Percentiles rank a stretch among this genome's conserved stretches.
Evolutionary conservation across 2,113 vertebrate species (phyloP).

Genomic region (Dolichallabes microphthalmus): DNA sequence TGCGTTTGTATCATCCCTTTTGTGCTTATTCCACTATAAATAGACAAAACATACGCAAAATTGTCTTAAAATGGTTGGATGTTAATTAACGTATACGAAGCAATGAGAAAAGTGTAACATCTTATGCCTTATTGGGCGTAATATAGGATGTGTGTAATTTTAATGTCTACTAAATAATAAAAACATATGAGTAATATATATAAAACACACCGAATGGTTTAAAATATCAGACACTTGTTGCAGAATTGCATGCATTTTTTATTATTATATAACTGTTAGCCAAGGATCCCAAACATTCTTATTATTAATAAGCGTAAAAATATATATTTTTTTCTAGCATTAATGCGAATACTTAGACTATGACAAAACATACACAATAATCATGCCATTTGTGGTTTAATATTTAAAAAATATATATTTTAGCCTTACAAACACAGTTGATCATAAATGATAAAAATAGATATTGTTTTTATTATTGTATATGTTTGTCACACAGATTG

Average conservation of each 20-base stretch:
- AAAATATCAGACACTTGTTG: background rate
- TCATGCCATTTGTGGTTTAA: background rate
- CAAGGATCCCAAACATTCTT: background rate
- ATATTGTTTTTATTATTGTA: background rate
- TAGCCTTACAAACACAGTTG: background rate
- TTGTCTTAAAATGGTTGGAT: background rate
- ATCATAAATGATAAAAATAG: background rate
- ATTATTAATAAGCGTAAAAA: background rate
- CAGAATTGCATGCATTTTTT: background rate
- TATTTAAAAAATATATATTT: background rate
- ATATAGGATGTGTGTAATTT: background rate
- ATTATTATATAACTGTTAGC: background rate
- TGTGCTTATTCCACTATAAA: background rate
- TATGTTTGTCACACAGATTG: background rate
- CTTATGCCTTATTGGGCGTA: background rate
- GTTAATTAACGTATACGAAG: background rate
- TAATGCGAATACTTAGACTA: background rate
- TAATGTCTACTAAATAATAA: background rate
- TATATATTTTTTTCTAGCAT: background rate
- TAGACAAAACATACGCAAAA: too few relatives aligned
- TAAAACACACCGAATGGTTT: background rate
- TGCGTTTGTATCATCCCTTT: background rate
- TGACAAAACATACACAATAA: background rate
- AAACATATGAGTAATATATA: background rate
- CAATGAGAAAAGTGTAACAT: background rate